Base-by-base conservation (phyloP, 2,888 invertebrate genomes). In the Orthosia cruda region DNA sequence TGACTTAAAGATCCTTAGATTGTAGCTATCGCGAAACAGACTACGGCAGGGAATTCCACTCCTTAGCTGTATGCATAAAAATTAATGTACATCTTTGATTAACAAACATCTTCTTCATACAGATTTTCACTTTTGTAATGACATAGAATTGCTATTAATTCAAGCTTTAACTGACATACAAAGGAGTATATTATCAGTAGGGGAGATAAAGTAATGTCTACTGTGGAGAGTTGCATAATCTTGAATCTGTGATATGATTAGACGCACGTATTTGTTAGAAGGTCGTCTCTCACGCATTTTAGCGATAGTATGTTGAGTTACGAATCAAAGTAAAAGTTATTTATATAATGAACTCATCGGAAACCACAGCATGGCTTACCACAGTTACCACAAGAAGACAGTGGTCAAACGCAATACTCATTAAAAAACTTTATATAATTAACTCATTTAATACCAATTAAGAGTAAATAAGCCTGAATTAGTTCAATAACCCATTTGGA, bases 191-290 rank as follows among this genome's bases (percentile, higher is more conserved):
- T 84, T 88, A 88, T 87, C 81, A 71, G 66, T 47, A 68, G 40
- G 40, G 52, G 32, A 72, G 77, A 77, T 80, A 85, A 77, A 73
- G 55, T 73, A 47, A 64, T 70, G 71, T 79, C 85, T 83, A 69
- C 59, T 40, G 18, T 77, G 45, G 59, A 69, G n/a, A 69, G 61
- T 88, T 85, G 75, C 77, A 86, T 78, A 87, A 87, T 76, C 57
- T 74, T n/a, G 40, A 74, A 80, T 78, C 80, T 79, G 71, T 74
- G 84, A 84, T 86, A 84, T 78, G 88, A 71, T 69, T 78, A 66
- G 61, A 68, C 54, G 4, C 66, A 81, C 69, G 55, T 79, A 77
- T 82, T 67, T 71, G 61, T 76, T 68, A 65, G 81, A 82, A 86
- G 84, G 84, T 75, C 77, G 72, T 32, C 26, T 72, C 32, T 71